Evolutionary conservation across 2,888 invertebrate genomes (phyloP), one percentile per base, ranked within the genome.

Genomic region (Blastobasis lacticolella): DNA sequence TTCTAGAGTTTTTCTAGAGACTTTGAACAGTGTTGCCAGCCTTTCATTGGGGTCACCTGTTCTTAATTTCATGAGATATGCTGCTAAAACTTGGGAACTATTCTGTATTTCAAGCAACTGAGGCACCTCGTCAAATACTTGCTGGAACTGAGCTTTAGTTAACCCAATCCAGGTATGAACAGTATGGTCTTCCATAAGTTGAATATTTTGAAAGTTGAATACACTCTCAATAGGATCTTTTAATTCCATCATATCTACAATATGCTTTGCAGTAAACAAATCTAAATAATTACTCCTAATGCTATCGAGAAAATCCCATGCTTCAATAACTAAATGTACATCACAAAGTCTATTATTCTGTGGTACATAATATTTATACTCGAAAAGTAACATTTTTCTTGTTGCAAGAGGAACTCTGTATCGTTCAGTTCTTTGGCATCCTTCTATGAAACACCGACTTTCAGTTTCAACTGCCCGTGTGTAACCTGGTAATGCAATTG

Each of bases 381-480:
- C 40, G 49, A 38, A 51, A 38, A 54, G 41, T 8, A 57, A 49
- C 52, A 55, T 55, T 54, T 53, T 53, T 37, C 58, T 53, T 4
- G 49, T 56, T 44, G 52, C 38, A 50, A 54, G 52, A 44, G 54
- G 54, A 45, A 58, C 51, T 49, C 56, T 48, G 51, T 55, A 51
- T 44, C 53, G 50, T 37, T 57, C 54, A 49, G 50, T 50, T 51
- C 53, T 53, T 37, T 38, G 51, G 47, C 54, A 57, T 48, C 53
- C 55, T 54, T 54, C 53, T 46, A 57, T 54, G 42, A 57, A 56
- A 48, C 54, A 53, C 10, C 38, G 50, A 10, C 49, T 48, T 49
- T 54, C 52, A 5, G 54, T 57, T 48, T 57, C 52, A 44, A 52
- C 23, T 46, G 58, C 56, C 50, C 54, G 54, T 51, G 52, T 54